A percentile compares a stretch with the other conserved stretches of the same genome.
Evolutionary conservation across 1,140 invertebrate species (phyloP).

Genomic region (Drosophila orena): DNA sequence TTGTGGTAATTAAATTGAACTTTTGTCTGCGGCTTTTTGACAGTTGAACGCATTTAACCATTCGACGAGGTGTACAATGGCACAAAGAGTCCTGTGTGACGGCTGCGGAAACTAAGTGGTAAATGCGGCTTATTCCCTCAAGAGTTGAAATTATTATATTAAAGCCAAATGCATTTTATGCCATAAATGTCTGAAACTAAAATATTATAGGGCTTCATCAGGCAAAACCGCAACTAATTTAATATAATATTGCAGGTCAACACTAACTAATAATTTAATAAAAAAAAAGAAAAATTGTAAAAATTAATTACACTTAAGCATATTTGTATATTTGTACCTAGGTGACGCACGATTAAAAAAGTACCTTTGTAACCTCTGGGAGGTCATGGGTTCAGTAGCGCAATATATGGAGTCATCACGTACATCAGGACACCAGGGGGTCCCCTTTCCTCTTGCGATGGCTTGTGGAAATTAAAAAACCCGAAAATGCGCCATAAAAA

Average conservation of each 20-base stretch:
- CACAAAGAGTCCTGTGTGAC: constrained; percentile 28
- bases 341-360: not conserved
- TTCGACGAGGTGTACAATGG: constrained; percentile 42
- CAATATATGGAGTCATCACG: constrained; percentile 11
- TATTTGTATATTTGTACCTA: constrained; percentile 1
- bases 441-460: constrained; percentile 1
- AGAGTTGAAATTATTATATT: not conserved
- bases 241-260: too few relatives aligned
- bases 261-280: not conserved
- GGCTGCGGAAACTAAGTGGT: not conserved
- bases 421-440: constrained; percentile 26
- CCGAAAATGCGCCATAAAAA: constrained; percentile 64
- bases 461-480: constrained; percentile 60
- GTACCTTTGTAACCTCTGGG: constrained; percentile 9
- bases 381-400: constrained; percentile 33
- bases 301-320: constrained; percentile 12
- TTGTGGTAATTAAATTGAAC: constrained; percentile 62
- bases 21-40: constrained; percentile 59
- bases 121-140: not conserved
- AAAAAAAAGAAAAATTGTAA: not conserved
- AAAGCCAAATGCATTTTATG: not conserved
- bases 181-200: too few relatives aligned
- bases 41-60: constrained; percentile 51
- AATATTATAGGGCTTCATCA: too few relatives aligned
- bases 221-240: too few relatives aligned